A percentile compares a stretch with the other conserved stretches of the same genome.
Evolutionary conservation across 2,113 vertebrate species (phyloP).

Genomic region (Carollia perspicillata): DNA sequence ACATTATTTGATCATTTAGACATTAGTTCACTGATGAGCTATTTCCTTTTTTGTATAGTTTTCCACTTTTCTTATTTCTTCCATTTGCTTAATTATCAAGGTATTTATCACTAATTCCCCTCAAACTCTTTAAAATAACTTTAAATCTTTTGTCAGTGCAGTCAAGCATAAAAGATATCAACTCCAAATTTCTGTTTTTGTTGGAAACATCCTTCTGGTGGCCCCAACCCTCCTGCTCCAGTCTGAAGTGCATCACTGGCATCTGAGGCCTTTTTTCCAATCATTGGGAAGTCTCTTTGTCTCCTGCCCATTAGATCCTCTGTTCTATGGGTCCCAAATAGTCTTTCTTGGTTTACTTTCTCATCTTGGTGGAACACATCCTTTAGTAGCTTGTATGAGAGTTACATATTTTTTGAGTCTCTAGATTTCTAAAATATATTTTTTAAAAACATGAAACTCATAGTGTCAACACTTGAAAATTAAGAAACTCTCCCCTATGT

Average conservation of each 20-base stretch:
- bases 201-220: not conserved
- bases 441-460: not conserved
- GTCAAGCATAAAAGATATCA: not conserved
- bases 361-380: not conserved
- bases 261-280: not conserved
- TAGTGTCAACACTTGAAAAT: not conserved
- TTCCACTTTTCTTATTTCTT: not conserved
- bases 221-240: fast-evolving
- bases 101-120: not conserved
- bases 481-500: not conserved
- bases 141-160: not conserved
- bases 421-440: not conserved
- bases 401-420: not conserved
- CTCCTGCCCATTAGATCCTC: not conserved
- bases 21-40: not conserved
- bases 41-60: not conserved
- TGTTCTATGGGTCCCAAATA: not conserved
- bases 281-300: not conserved
- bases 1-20: not conserved
- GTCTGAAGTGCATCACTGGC: not conserved
- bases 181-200: not conserved
- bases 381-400: not conserved
- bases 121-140: not conserved
- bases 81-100: not conserved
- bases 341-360: not conserved